Conservation (phyloP, 2,113 vertebrate species). For the Oryzias javanicus region DNA sequence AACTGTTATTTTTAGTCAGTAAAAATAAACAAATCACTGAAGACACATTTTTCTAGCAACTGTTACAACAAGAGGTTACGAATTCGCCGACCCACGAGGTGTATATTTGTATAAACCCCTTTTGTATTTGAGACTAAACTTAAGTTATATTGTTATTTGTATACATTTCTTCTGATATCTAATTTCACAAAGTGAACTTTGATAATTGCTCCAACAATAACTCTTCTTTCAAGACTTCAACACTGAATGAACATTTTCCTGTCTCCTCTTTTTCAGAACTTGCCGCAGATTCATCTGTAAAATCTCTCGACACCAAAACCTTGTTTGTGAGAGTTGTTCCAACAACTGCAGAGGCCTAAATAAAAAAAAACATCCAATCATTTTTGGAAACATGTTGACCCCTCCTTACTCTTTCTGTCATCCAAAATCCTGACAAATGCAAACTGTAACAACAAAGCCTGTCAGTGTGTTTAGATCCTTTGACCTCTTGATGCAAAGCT, state of each 20-base stretch:
- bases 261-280: conserved; percentile 79
- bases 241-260: not conserved
- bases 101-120: no score
- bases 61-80: no score
- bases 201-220: no score
- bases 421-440: conserved; percentile 6
- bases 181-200: no score
- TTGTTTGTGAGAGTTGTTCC: conserved; percentile 84
- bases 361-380: conserved; percentile 12
- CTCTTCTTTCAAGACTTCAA: no score
- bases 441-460: conserved; percentile 3
- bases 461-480: conserved; percentile 1
- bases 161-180: no score
- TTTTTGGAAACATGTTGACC: not conserved
- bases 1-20: no score
- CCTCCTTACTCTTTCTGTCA: not conserved
- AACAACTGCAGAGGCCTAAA: conserved; percentile 81
- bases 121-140: no score
- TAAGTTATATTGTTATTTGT: no score
- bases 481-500: conserved; percentile 20
- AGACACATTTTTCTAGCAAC: no score
- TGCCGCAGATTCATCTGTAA: conserved; percentile 80
- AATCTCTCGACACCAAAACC: conserved; percentile 86
- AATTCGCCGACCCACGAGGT: no score
- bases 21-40: no score